Evolutionary conservation across 2,888 invertebrate species (phyloP), one percentile per base, ranked within the genome.

Genomic region (Andrena praecox): DNA sequence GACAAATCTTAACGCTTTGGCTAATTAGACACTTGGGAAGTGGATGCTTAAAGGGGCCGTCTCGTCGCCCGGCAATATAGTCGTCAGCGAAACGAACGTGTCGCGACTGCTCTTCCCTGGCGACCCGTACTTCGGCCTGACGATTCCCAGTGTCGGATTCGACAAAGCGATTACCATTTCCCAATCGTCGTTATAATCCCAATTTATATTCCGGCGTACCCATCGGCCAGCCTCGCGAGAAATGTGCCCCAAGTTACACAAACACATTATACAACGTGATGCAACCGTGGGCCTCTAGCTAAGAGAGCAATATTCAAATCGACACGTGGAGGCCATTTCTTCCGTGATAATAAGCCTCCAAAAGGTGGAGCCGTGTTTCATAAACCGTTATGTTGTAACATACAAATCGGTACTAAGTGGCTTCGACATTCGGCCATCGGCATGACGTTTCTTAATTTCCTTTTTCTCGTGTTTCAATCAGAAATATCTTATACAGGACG

Each of bases 291-390:
- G 6, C 33, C 50, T 35, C 33, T 52, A 27, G 56, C 35, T 56
- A 24, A 71, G 56, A 70, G 56, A 66, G 50, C 56, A 35, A 66
- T 42, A 54, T 77, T 77, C 71, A 66, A 77, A 77, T 77, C 64
- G 27, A 56, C 76, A 6, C 50, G 66, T 60, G 52, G 50, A 33
- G 50, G 2, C 31, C 27, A 20, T 63, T 48, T 70, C 59, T 12
- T 5, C 10, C 64, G 52, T 52, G 33, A 69, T 16, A 16, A 69
- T 69, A 42, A 62, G 24, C 27, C 20, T 42, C 35, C 3, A 42
- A 42, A 69, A 35, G 67, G 31, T n/a, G 42, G 27, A 31, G 69
- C 16, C 62, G 62, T 27, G 42, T 69, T 69, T 76, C 63, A 63
- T 56, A 62, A 76, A 76, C 69, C 54, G 42, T 69, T 56, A 54